These are phyloP conservation scores for Tenthredo mesomela DNA, from an alignment of 2,888 invertebrate genomes.

Conservation along the genomic window DNA sequence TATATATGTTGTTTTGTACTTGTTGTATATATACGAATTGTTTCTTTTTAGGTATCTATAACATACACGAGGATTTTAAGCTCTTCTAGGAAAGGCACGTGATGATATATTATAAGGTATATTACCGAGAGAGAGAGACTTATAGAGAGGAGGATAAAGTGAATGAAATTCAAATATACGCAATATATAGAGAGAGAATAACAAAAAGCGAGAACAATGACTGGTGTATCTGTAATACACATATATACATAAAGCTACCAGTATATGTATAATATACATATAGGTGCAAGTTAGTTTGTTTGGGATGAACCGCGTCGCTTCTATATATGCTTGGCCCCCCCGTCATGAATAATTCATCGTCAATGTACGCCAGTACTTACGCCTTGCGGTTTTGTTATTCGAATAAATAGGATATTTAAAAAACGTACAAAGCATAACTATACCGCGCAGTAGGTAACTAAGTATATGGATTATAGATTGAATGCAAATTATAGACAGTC, in stretches of 20 bases:
- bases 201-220: conserved; percentile 28
- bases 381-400: conserved; percentile 2
- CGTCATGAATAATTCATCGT: conserved; percentile 33
- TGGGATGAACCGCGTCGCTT: conserved; percentile 10
- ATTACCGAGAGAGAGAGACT: not conserved
- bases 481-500: not conserved
- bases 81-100: not conserved
- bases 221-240: not conserved
- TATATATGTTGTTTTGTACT: too few relatives aligned
- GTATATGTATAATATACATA: not conserved
- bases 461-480: not conserved
- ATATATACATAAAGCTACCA: not conserved
- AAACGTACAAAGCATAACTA: not conserved
- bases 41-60: not conserved
- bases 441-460: too few relatives aligned
- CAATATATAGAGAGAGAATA: conserved; percentile 17
- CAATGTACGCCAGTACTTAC: conserved; percentile 36
- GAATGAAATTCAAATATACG: conserved; percentile 27
- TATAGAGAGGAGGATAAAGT: not conserved
- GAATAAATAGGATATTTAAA: conserved; percentile 11
- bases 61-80: not conserved
- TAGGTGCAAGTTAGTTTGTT: conserved; percentile 33
- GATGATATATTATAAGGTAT: not conserved
- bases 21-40: too few relatives aligned
- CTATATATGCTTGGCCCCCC: not conserved